Evolutionary conservation across 35 echinoderm and acorn worm species (phyloP).

Genomic region (Stichopus chloronotus): DNA sequence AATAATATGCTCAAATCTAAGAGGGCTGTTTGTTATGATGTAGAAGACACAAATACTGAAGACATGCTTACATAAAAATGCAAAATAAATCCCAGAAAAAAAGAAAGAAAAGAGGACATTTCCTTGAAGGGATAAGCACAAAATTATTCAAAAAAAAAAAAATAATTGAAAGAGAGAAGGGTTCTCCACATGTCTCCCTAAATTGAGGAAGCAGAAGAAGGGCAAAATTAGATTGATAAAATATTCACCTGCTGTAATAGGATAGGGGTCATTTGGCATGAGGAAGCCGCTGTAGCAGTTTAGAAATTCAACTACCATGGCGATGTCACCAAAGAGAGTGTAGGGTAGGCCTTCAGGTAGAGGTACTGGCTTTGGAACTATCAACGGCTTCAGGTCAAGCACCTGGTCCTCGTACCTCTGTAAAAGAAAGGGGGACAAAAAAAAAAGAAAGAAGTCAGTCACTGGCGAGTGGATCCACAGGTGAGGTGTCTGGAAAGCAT

Average conservation of each 20-base stretch:
- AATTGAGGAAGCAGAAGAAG: neutral
- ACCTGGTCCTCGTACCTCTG: slow-evolving; percentile 96
- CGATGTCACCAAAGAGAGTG: slow-evolving; percentile 92
- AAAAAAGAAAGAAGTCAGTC: neutral
- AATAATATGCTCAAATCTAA: too few relatives aligned
- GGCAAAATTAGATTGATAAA: neutral
- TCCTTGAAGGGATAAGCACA: neutral
- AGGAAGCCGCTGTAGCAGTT: slow-evolving; percentile 88
- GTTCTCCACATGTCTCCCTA: neutral
- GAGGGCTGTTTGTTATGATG: too few relatives aligned
- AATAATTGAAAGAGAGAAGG: neutral
- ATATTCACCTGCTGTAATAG: slow-evolving; percentile 85
- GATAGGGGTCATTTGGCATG: slow-evolving; percentile 97
- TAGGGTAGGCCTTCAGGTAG: slow-evolving; percentile 95
- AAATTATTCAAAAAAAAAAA: neutral
- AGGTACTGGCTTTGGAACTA: slow-evolving; percentile 79
- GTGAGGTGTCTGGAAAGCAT: neutral
- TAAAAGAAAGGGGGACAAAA: slow-evolving; percentile 4
- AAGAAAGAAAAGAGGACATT: neutral
- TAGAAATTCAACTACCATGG: slow-evolving; percentile 92
- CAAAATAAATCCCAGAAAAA: too few relatives aligned
- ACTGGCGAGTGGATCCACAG: neutral
- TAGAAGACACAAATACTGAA: too few relatives aligned
- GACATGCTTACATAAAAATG: too few relatives aligned
- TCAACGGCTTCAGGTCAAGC: slow-evolving; percentile 69